phyloP scores from a whole-genome alignment of 2,888 invertebrate genomes.

The Sipha maydis region DNA sequence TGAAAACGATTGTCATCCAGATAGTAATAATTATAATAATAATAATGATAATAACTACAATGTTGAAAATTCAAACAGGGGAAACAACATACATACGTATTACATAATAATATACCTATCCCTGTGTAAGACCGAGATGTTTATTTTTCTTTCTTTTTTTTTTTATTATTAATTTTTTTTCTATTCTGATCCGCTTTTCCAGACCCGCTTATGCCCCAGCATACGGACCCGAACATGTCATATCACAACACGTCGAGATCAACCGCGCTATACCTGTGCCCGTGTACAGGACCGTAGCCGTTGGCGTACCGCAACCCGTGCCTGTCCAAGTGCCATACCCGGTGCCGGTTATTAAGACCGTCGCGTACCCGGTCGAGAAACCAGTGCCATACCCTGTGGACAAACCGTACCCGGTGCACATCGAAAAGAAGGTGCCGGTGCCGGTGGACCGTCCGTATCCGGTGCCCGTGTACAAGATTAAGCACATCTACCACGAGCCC shows the following conservation, averaged over 20 bases:
- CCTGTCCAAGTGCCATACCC: slow-evolving; percentile 65
- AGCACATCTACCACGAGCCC: slow-evolving; percentile 65
- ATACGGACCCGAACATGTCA: slow-evolving; percentile 62
- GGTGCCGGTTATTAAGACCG: slow-evolving; percentile 65
- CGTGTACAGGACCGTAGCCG: slow-evolving; percentile 65
- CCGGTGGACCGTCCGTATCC: slow-evolving; percentile 66
- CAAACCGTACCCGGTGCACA: slow-evolving; percentile 65
- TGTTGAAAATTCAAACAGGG: background rate
- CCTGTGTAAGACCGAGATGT: background rate
- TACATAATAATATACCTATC: background rate
- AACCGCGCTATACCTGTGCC: slow-evolving; percentile 65
- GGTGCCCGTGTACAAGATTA: slow-evolving; percentile 65
- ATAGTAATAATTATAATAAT: background rate
- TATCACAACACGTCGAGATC: slow-evolving; percentile 63
- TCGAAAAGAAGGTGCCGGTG: slow-evolving; percentile 65
- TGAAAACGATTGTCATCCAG: slow-evolving; percentile 29
- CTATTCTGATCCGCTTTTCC: background rate
- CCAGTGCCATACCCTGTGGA: slow-evolving; percentile 66
- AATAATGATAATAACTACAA: too few species aligned
- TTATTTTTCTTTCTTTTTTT: background rate
- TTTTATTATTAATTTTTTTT: background rate
- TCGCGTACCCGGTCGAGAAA: slow-evolving; percentile 65
- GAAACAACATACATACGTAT: background rate
- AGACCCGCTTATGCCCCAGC: slow-evolving; percentile 15
- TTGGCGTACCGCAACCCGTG: slow-evolving; percentile 65